Conservation (phyloP, 1,140 invertebrate species). For the Drosophila subpulchrella region DNA sequence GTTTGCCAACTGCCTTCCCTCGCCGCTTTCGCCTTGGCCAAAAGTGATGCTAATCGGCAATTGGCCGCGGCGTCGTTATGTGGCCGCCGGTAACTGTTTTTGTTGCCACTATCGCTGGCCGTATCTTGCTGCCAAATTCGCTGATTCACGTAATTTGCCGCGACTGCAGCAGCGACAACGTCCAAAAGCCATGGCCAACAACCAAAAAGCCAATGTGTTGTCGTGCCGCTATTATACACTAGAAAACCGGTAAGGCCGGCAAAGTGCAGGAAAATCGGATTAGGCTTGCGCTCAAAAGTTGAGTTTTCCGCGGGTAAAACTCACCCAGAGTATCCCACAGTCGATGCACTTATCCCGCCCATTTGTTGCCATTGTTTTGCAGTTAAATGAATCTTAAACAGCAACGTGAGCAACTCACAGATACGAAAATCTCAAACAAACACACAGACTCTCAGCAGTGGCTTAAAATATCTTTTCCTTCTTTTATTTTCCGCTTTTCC, state of each 20-base stretch:
- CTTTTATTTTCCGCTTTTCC: slow-evolving; percentile 21
- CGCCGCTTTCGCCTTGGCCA: slow-evolving; percentile 24
- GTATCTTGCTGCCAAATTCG: slow-evolving; percentile 66
- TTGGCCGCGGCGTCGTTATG: slow-evolving; percentile 68
- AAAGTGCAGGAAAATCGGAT: slow-evolving; percentile 17
- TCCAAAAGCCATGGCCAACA: slow-evolving; percentile 21
- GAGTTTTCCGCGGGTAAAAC: slow-evolving; percentile 14
- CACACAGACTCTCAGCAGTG: background rate
- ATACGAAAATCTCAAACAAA: slow-evolving; percentile 2
- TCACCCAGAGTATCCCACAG: slow-evolving; percentile 23
- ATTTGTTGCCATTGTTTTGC: slow-evolving; percentile 40
- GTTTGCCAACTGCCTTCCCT: slow-evolving; percentile 29
- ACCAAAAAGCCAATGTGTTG: slow-evolving; percentile 29
- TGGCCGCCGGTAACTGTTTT: slow-evolving; percentile 37
- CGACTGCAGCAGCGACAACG: slow-evolving; percentile 44
- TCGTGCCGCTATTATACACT: slow-evolving; percentile 37
- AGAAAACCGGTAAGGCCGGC: background rate
- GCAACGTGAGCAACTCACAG: slow-evolving; percentile 39
- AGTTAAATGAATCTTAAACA: slow-evolving; percentile 62
- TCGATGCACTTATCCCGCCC: slow-evolving; percentile 21
- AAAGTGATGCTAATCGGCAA: slow-evolving; percentile 73
- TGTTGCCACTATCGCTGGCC: slow-evolving; percentile 44
- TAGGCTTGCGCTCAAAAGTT: slow-evolving; percentile 11
- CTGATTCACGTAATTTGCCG: slow-evolving; percentile 60
- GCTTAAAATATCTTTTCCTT: slow-evolving; percentile 34